Evolutionary conservation across 2,797 vertebrate genomes (phyloP).

Genomic region (Emys orbicularis): DNA sequence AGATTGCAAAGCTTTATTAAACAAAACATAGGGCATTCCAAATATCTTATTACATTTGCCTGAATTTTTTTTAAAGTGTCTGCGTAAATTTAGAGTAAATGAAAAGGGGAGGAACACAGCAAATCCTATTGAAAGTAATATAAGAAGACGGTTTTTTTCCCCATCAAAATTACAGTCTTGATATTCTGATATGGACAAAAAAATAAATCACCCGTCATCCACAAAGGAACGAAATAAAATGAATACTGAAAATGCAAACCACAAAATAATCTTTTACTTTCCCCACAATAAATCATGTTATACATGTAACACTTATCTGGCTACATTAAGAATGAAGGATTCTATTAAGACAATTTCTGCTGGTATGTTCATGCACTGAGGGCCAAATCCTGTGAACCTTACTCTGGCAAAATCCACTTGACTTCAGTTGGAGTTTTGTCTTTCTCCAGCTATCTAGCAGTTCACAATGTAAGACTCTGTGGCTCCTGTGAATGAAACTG

Average conservation of each 20-base stretch:
- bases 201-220: rapidly evolving
- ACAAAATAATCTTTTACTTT: neutral
- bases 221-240: neutral
- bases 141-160: neutral
- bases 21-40: neutral
- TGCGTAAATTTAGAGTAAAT: neutral
- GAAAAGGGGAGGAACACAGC: neutral
- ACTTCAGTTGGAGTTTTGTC: too few relatives aligned
- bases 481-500: too few relatives aligned
- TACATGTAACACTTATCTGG: too few relatives aligned
- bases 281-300: too few relatives aligned
- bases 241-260: neutral
- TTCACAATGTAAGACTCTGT: too few relatives aligned
- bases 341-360: too few relatives aligned
- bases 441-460: too few relatives aligned
- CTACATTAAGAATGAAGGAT: too few relatives aligned
- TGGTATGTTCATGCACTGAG: too few relatives aligned
- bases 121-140: neutral
- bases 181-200: rapidly evolving
- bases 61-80: neutral
- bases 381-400: too few relatives aligned
- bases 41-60: neutral
- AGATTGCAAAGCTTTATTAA: neutral
- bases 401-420: too few relatives aligned
- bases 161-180: neutral